Conservation (phyloP, 2,888 invertebrate genomes). For the Diaprepes abbreviatus region DNA sequence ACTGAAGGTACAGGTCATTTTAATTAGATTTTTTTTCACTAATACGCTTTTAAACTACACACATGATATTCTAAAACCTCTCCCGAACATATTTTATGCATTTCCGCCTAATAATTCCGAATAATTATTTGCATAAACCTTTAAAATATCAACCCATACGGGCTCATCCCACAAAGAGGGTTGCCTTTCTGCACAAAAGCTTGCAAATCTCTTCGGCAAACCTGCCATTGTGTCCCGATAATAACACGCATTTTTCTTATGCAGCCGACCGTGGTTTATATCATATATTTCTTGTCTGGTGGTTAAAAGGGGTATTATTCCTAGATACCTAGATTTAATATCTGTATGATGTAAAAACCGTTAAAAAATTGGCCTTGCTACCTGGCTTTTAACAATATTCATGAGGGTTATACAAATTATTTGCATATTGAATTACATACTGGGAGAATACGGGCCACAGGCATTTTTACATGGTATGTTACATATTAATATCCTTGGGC, state of each 20-base stretch:
- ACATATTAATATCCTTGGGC: too few relatives aligned
- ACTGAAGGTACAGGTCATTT: too few relatives aligned
- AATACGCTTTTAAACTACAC: too few relatives aligned
- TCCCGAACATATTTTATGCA: constrained; percentile 28
- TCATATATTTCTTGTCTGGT: constrained; percentile 61
- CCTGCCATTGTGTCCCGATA: constrained; percentile 66
- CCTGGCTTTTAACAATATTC: constrained; percentile 33
- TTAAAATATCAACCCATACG: constrained; percentile 38
- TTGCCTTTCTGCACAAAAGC: constrained; percentile 48
- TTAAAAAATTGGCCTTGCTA: constrained; percentile 39
- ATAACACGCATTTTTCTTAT: constrained; percentile 69
- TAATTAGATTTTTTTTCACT: too few relatives aligned
- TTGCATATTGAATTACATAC: constrained; percentile 41
- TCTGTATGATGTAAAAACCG: constrained; percentile 32
- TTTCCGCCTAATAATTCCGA: constrained; percentile 46
- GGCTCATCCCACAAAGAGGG: constrained; percentile 42
- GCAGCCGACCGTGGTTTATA: constrained; percentile 70
- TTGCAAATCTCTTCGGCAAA: constrained; percentile 62
- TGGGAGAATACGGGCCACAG: neutral
- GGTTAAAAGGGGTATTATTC: constrained; percentile 40
- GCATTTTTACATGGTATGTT: too few relatives aligned
- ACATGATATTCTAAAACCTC: too few relatives aligned
- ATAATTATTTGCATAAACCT: constrained; percentile 51
- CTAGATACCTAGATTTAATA: constrained; percentile 45
- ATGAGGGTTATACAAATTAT: constrained; percentile 24